phyloP scores from a whole-genome alignment of 2,888 invertebrate species.

The Euplexia lucipara region DNA sequence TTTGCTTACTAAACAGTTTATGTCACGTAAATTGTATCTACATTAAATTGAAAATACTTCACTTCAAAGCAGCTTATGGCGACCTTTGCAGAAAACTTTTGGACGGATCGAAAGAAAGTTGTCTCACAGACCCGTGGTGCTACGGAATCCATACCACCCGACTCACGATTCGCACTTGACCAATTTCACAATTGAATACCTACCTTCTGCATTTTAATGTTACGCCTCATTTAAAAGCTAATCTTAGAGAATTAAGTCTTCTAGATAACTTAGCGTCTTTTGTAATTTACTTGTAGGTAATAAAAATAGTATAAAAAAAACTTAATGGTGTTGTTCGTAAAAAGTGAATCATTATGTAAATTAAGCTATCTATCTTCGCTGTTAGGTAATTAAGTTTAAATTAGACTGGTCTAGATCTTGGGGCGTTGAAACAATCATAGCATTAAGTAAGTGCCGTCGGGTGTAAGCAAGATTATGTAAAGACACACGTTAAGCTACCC shows the following conservation, averaged over 20 bases:
- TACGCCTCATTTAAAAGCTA: constrained; percentile 33
- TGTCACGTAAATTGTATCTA: too few species aligned
- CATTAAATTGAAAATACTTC: too few species aligned
- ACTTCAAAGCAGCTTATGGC: too few species aligned
- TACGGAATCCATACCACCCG: not conserved
- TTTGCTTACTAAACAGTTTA: too few species aligned
- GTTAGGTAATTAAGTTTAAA: constrained; percentile 14
- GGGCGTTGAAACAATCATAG: not conserved
- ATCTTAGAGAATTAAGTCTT: constrained; percentile 43
- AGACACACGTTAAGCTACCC: too few species aligned
- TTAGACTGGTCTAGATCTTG: constrained; percentile 5
- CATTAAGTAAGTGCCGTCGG: not conserved
- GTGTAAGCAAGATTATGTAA: too few species aligned
- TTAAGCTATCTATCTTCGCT: constrained; percentile 52
- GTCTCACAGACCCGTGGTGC: not conserved
- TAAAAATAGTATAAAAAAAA: constrained; percentile 36
- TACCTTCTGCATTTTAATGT: constrained; percentile 11
- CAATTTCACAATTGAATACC: constrained; percentile 12
- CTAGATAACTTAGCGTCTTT: constrained; percentile 6
- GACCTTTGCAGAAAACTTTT: too few species aligned
- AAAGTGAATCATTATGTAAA: constrained; percentile 32
- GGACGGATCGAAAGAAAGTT: not conserved
- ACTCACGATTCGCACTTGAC: not conserved
- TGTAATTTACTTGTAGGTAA: constrained; percentile 10
- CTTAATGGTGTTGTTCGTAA: constrained; percentile 16